These are phyloP conservation scores for Thymelicus acteon DNA, from an alignment of 2,888 invertebrate genomes.

Conservation along the genomic window DNA sequence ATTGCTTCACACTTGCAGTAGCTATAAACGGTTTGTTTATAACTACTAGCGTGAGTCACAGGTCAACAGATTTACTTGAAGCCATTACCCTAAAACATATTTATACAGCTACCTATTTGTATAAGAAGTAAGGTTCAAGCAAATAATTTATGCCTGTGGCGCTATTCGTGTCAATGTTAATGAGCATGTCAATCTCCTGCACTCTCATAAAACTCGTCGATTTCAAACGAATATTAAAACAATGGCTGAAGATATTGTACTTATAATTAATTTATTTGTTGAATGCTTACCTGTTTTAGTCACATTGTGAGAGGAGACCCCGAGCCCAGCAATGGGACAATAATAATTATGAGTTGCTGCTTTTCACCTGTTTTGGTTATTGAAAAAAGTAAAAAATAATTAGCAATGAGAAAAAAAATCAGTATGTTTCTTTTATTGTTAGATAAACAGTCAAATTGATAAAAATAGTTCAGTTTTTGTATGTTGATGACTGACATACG, in stretches of 20 bases:
- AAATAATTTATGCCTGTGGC: constrained; percentile 59
- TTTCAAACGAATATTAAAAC: constrained; percentile 35
- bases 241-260: neutral
- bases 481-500: no score
- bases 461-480: no score
- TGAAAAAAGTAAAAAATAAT: no score
- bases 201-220: constrained; percentile 57
- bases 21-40: constrained; percentile 4
- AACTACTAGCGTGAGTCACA: constrained; percentile 22
- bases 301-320: no score
- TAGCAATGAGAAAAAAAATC: no score
- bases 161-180: constrained; percentile 72
- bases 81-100: constrained; percentile 33
- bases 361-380: no score
- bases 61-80: constrained; percentile 32
- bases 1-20: constrained; percentile 4
- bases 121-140: constrained; percentile 36
- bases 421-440: no score
- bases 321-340: no score
- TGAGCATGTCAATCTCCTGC: constrained; percentile 63
- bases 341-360: no score
- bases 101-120: constrained; percentile 26
- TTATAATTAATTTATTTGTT: constrained; percentile 2
- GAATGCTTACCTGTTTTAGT: no score
- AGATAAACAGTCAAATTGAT: no score